Evolutionary conservation across 2,797 vertebrate genomes (phyloP), one percentile per base, ranked within the genome.

Genomic region (Geotrypetes seraphini): DNA sequence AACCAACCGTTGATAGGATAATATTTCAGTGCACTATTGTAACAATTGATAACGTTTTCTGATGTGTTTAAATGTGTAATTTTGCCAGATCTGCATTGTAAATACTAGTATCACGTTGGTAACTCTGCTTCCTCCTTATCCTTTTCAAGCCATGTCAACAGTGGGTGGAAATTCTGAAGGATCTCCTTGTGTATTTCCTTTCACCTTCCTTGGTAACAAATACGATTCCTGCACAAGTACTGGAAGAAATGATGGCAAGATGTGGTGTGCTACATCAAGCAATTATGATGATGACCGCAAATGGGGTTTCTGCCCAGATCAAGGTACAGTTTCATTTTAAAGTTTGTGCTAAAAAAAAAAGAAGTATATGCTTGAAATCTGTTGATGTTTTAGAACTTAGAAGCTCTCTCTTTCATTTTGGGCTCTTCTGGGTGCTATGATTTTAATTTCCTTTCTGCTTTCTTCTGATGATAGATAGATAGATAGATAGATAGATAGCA

Each of bases 271-370:
- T 1, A 73, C 66, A 11, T 87, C 86, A 6, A 81, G 80, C 43
- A 99, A 73, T 58, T 99, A 91, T 0, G 93, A 99, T 0, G 91
- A 97, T 1, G 95, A 99, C 63, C 90, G 91, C 52, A 93, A 97
- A 60, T 99, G 95, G 95, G 95, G 95, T 46, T 99, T 99, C 47
- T 99, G 96, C 62, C 96, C 95, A 0, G 95, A 97, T 21, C 88
- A 93, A 89, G 96, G 95, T 97, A 72, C 4, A 2, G 4, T 19
- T 3, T 33, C 9, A 8, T 16, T n/a, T n/a, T n/a, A n/a, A n/a
- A n/a, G n/a, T n/a, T n/a, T n/a, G n/a, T n/a, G n/a, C n/a, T n/a
- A n/a, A n/a, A n/a, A n/a, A n/a, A n/a, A n/a, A n/a, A n/a, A n/a
- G n/a, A n/a, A n/a, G 41, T 8, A 10, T n/a, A 9, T n/a, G 14